These are phyloP conservation scores for Hyperoodon ampullatus DNA, from an alignment of 2,113 vertebrate genomes.

Conservation along the genomic window DNA sequence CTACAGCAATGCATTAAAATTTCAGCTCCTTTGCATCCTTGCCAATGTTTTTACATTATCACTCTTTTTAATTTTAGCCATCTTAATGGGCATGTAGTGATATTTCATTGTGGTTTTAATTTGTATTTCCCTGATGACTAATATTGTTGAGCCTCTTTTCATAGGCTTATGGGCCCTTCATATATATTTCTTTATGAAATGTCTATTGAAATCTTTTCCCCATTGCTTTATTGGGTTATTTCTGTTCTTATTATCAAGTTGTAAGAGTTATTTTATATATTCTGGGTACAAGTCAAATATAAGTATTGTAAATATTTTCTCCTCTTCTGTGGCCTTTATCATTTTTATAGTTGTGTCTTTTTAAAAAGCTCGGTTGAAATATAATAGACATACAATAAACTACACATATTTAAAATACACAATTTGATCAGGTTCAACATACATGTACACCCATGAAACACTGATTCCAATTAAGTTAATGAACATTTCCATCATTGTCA, in stretches of 20 bases:
- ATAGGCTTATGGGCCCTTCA: neutral
- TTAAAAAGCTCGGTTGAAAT: neutral
- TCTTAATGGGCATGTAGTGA: neutral
- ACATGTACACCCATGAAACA: neutral
- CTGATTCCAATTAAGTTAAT: neutral
- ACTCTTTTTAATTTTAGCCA: neutral
- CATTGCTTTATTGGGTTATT: neutral
- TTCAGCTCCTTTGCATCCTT: neutral
- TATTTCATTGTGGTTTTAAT: neutral
- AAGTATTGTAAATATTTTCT: conserved; percentile 1
- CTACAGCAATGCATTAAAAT: neutral
- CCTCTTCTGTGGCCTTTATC: neutral
- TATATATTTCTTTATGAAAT: neutral
- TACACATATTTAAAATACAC: neutral
- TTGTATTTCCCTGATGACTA: neutral
- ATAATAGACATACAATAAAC: neutral
- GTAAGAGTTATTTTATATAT: neutral
- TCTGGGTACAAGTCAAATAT: neutral
- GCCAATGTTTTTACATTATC: neutral
- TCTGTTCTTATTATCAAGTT: neutral
- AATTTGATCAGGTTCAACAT: neutral
- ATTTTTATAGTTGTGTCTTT: conserved; percentile 1
- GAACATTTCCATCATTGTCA: neutral
- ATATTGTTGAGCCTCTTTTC: neutral
- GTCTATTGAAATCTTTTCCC: neutral